Evolutionary conservation across 2,888 invertebrate genomes (phyloP).

Genomic region (Eucera pruinosa): DNA sequence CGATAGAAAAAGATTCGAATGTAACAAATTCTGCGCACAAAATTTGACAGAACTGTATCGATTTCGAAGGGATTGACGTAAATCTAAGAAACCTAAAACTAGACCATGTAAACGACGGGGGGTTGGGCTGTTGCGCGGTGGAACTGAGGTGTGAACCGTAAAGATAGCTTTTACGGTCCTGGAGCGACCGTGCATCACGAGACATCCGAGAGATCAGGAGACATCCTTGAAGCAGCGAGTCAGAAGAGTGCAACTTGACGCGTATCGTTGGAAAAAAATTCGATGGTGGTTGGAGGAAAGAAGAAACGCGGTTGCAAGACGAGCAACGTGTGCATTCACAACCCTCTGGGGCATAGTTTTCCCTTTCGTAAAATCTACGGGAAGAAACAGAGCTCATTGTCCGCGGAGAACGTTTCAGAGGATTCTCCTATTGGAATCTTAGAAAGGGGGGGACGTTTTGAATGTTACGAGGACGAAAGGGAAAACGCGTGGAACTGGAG

Average conservation of each 20-base stretch:
- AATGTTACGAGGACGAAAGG: neutral
- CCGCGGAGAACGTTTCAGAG: slow-evolving; percentile 3
- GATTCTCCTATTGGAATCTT: slow-evolving; percentile 21
- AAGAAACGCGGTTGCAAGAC: slow-evolving; percentile 18
- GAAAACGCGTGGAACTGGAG: neutral
- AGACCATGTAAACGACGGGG: neutral
- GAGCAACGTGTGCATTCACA: slow-evolving; percentile 39
- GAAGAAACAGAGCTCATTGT: slow-evolving; percentile 15
- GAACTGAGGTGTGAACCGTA: slow-evolving; percentile 67
- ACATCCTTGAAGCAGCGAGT: slow-evolving; percentile 22
- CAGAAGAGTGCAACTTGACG: slow-evolving; percentile 14
- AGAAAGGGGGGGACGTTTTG: neutral
- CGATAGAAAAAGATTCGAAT: no score
- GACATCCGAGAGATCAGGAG: slow-evolving; percentile 29
- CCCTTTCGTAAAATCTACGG: slow-evolving; percentile 26
- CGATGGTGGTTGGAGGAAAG: slow-evolving; percentile 25
- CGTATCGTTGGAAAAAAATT: slow-evolving; percentile 33
- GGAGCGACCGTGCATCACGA: slow-evolving; percentile 45
- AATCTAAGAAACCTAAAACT: slow-evolving; percentile 41
- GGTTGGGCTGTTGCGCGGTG: slow-evolving; percentile 29
- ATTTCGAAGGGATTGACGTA: neutral
- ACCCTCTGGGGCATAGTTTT: slow-evolving; percentile 49
- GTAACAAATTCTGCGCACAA: no score
- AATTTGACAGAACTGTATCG: neutral
- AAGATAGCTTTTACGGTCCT: slow-evolving; percentile 73